Percentiles rank a stretch among this genome's conserved stretches.
Conservation (phyloP, 2,888 invertebrate genomes). For the Plusia festucae region DNA sequence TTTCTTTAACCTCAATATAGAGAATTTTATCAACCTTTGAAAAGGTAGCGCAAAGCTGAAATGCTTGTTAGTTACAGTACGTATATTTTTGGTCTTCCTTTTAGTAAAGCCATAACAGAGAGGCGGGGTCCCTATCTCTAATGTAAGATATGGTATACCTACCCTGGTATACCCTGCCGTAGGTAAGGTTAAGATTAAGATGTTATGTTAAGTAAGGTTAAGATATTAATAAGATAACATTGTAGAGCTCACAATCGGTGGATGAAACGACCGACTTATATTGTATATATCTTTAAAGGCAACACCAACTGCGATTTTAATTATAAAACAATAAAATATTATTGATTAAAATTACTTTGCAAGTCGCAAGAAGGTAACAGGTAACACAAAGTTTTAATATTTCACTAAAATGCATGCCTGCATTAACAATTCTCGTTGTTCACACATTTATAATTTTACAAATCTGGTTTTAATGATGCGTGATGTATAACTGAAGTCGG, state of each 20-base stretch:
- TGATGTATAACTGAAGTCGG: conserved; percentile 33
- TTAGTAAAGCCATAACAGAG: no score
- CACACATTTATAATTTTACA: not conserved
- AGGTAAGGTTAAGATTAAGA: no score
- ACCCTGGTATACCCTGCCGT: no score
- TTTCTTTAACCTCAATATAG: not conserved
- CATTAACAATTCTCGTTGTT: not conserved
- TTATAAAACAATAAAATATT: conserved; percentile 22
- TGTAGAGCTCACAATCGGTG: not conserved
- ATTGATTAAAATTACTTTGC: not conserved
- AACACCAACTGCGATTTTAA: conserved; percentile 22
- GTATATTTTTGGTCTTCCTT: no score
- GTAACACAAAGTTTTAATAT: not conserved
- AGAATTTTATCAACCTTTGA: no score
- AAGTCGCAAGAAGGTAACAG: no score
- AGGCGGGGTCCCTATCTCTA: no score
- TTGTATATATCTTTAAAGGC: not conserved
- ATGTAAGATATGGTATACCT: no score
- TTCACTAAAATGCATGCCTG: conserved; percentile 1
- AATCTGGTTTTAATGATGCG: conserved; percentile 21
- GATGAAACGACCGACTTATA: not conserved
- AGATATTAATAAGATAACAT: conserved; percentile 2
- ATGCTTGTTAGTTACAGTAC: not conserved
- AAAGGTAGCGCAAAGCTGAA: not conserved
- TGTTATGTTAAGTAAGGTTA: no score